These are phyloP conservation scores for Nephrotoma appendiculata DNA, from an alignment of 2,888 invertebrate species.

Conservation along the genomic window DNA sequence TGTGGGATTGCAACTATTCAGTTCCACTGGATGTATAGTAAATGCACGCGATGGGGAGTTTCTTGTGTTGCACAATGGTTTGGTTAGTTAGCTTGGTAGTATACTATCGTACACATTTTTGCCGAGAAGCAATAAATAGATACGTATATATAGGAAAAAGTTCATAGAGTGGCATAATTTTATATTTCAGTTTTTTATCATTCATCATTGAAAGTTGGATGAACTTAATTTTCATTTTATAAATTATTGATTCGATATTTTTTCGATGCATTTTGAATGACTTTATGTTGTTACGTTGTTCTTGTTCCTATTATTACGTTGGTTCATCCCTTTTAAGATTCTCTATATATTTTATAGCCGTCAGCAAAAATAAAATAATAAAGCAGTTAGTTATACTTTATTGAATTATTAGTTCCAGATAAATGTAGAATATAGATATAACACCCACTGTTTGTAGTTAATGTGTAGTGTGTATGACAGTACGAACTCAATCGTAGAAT, in stretches of 20 bases:
- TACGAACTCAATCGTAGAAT: no score
- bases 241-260: not conserved
- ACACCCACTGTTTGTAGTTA: no score
- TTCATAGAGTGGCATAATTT: not conserved
- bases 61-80: not conserved
- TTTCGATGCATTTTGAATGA: not conserved
- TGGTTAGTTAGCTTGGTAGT: not conserved
- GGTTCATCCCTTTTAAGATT: not conserved
- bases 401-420: not conserved
- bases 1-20: not conserved
- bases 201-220: not conserved
- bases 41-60: not conserved
- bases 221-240: not conserved
- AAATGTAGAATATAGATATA: not conserved
- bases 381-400: not conserved
- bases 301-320: not conserved
- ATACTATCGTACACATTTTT: not conserved
- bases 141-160: not conserved
- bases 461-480: no score
- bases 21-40: not conserved
- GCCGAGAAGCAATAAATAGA: not conserved
- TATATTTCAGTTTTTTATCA: not conserved
- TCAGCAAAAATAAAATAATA: not conserved
- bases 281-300: not conserved
- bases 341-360: not conserved